Conservation (phyloP, 2,113 vertebrate species). For the Pseudois nayaur region DNA sequence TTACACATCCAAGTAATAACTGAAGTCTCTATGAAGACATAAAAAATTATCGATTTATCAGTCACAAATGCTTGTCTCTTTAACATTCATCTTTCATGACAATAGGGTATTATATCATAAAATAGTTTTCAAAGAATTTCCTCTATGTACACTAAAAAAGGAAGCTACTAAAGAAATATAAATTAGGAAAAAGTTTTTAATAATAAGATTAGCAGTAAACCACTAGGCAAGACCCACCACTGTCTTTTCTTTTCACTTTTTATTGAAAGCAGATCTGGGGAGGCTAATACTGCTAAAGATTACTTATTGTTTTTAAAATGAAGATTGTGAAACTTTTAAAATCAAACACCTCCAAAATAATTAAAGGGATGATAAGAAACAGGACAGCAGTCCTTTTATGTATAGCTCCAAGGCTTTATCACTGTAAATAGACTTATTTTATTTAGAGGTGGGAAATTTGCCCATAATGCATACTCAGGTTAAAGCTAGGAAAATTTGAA, state of each 20-base stretch:
- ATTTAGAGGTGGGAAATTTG: neutral
- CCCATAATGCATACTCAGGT: neutral
- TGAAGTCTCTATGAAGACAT: slow-evolving; percentile 17
- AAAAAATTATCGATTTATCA: neutral
- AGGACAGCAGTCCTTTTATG: neutral
- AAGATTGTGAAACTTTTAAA: neutral
- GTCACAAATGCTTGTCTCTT: neutral
- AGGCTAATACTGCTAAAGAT: neutral
- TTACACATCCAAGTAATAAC: neutral
- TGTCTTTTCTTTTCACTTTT: neutral
- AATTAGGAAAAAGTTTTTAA: neutral
- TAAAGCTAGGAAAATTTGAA: neutral
- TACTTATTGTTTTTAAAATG: slow-evolving; percentile 12
- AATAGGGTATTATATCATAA: neutral
- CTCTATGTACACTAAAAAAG: neutral
- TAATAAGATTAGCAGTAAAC: neutral
- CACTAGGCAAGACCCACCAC: neutral
- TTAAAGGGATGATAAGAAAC: neutral
- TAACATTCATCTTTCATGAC: neutral
- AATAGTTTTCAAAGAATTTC: neutral
- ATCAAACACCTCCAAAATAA: neutral
- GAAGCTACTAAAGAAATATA: neutral
- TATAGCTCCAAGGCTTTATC: neutral
- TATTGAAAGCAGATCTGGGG: neutral
- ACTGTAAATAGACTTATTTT: neutral